These are phyloP conservation scores for Mus caroli DNA, from an alignment of 2,797 vertebrate genomes.

Conservation along the genomic window DNA sequence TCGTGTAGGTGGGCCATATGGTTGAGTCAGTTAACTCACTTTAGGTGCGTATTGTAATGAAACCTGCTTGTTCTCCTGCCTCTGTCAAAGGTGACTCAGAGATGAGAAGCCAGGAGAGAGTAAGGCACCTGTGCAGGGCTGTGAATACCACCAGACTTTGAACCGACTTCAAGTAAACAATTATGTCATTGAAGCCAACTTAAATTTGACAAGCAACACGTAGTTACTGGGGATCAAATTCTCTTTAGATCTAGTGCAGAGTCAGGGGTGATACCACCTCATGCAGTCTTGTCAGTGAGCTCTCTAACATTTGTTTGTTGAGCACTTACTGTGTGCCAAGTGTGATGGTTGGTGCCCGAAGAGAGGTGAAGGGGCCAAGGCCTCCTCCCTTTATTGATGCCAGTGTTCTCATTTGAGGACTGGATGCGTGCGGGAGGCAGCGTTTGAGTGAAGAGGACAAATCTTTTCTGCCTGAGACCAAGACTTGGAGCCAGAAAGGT, in stretches of 20 bases:
- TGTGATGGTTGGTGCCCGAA: neutral
- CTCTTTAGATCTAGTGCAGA: neutral
- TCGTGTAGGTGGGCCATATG: constrained; percentile 50
- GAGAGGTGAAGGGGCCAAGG: neutral
- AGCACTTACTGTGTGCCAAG: neutral
- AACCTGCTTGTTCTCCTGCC: constrained; percentile 63
- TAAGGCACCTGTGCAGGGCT: neutral
- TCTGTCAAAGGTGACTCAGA: constrained; percentile 72
- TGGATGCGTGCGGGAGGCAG: neutral
- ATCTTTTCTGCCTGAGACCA: neutral
- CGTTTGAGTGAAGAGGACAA: neutral
- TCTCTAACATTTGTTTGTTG: neutral
- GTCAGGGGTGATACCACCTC: neutral
- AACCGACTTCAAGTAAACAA: constrained; percentile 25
- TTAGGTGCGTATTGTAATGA: constrained; percentile 14
- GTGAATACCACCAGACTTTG: constrained; percentile 23
- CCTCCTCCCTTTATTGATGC: neutral
- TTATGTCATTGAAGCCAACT: neutral
- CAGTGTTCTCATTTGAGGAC: neutral
- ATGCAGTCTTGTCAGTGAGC: neutral
- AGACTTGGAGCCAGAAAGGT: neutral
- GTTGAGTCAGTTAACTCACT: constrained; percentile 43
- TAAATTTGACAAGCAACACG: neutral
- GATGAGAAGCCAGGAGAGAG: constrained; percentile 71
- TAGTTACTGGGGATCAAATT: neutral